phyloP scores from a whole-genome alignment of 2,113 vertebrate genomes.

The Protobothrops flavoviridis region DNA sequence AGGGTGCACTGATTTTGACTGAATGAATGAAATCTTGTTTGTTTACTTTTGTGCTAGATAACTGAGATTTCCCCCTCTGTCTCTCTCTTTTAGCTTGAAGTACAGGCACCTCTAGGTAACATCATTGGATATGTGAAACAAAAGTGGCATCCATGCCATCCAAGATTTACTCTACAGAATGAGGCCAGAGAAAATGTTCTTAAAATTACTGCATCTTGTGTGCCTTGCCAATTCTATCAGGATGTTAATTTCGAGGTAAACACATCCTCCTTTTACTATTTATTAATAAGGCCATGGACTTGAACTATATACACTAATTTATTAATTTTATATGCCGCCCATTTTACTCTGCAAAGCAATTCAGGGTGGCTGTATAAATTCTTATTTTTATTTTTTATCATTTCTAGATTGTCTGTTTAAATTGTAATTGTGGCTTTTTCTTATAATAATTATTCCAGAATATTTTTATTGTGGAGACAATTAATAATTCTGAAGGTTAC shows the following conservation, averaged over 20 bases:
- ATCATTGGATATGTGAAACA: slow-evolving; percentile 81
- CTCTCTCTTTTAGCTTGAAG: slow-evolving; percentile 73
- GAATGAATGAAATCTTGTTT: background rate
- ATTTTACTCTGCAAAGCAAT: background rate
- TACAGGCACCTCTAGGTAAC: slow-evolving; percentile 82
- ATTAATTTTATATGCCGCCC: background rate
- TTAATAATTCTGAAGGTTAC: background rate
- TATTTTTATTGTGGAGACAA: background rate
- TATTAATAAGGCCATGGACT: background rate
- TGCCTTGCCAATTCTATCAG: slow-evolving; percentile 77
- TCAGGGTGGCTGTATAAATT: background rate
- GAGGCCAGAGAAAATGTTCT: slow-evolving; percentile 76
- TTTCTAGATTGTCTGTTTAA: background rate
- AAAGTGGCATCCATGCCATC: slow-evolving; percentile 83
- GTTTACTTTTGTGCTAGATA: background rate
- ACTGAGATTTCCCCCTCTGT: background rate
- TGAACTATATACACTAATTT: background rate
- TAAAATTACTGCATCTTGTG: slow-evolving; percentile 79
- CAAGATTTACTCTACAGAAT: slow-evolving; percentile 79
- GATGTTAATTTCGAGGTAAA: slow-evolving; percentile 85
- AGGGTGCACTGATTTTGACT: background rate
- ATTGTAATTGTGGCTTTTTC: background rate
- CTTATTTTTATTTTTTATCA: background rate
- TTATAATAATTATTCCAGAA: background rate
- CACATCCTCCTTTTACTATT: background rate